These are phyloP conservation scores for Ciconia boyciana DNA, from an alignment of 2,113 vertebrate genomes.

Conservation along the genomic window DNA sequence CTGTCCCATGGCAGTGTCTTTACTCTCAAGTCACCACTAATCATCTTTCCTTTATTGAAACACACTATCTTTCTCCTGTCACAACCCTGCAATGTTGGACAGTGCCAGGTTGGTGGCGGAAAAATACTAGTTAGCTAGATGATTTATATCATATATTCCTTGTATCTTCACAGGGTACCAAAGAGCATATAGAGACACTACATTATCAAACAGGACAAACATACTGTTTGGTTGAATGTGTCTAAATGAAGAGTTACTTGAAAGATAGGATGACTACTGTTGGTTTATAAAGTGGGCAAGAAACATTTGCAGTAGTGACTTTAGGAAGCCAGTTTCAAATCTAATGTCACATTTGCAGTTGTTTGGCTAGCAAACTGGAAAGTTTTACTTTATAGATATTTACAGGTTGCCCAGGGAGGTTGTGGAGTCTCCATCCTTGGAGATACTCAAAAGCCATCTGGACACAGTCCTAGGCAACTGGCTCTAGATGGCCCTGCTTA, in stretches of 20 bases:
- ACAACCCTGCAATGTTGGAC: background rate
- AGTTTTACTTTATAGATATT: background rate
- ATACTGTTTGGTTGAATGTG: background rate
- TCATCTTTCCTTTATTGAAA: background rate
- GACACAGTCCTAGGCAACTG: background rate
- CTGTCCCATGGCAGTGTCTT: fast-evolving
- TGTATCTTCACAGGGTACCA: background rate
- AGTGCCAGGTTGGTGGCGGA: background rate
- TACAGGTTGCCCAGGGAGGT: background rate
- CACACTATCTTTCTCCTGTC: background rate
- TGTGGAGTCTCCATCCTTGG: background rate
- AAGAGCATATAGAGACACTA: background rate
- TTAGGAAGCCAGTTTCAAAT: background rate
- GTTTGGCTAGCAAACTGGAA: background rate
- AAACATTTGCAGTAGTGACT: background rate
- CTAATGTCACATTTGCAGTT: background rate
- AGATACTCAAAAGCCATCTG: background rate
- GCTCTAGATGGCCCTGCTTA: background rate
- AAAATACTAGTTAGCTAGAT: background rate
- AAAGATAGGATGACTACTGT: background rate
- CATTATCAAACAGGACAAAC: background rate
- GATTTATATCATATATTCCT: background rate
- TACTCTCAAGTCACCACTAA: background rate
- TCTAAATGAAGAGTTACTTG: background rate
- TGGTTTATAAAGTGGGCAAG: background rate